A percentile compares a stretch with the other conserved stretches of the same genome.
phyloP scores from a whole-genome alignment of 2,888 invertebrate species.

The Leptogaster cylindrica region DNA sequence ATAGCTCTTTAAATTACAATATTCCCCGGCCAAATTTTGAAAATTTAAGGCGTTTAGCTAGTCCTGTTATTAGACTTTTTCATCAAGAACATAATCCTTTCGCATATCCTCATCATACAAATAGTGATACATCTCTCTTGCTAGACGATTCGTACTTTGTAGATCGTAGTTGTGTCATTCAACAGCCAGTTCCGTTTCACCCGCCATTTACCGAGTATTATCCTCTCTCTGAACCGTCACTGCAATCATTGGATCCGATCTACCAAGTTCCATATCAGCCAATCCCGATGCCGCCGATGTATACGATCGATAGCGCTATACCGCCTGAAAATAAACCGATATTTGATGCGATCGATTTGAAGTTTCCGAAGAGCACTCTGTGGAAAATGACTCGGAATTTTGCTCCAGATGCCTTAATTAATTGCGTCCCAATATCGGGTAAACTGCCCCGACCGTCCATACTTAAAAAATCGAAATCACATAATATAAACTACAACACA shows the following conservation, averaged over 20 bases:
- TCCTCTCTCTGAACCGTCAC: constrained; percentile 58
- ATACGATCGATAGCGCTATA: too few species aligned
- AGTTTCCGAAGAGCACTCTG: constrained; percentile 8
- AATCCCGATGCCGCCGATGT: not conserved
- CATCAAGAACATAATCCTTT: constrained; percentile 47
- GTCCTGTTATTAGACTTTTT: constrained; percentile 60
- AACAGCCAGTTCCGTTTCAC: constrained; percentile 35
- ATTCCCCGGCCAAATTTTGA: constrained; percentile 54
- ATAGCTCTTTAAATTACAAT: constrained; percentile 50
- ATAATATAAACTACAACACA: constrained; percentile 57
- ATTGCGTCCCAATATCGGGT: constrained; percentile 25
- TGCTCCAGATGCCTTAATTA: constrained; percentile 49
- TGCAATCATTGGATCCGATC: constrained; percentile 57
- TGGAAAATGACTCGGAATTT: constrained; percentile 17
- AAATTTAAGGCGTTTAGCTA: constrained; percentile 58
- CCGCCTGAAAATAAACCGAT: constrained; percentile 55
- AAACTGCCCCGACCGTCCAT: constrained; percentile 22
- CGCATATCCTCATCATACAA: constrained; percentile 22
- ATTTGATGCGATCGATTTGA: constrained; percentile 55
- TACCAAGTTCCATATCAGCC: not conserved
- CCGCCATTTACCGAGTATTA: constrained; percentile 58
- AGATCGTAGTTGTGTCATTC: constrained; percentile 6
- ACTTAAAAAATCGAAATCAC: constrained; percentile 45
- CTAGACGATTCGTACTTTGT: constrained; percentile 25
- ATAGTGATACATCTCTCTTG: constrained; percentile 38